Base-by-base conservation (phyloP, 2,888 invertebrate genomes). In the Platypus cylindrus region DNA sequence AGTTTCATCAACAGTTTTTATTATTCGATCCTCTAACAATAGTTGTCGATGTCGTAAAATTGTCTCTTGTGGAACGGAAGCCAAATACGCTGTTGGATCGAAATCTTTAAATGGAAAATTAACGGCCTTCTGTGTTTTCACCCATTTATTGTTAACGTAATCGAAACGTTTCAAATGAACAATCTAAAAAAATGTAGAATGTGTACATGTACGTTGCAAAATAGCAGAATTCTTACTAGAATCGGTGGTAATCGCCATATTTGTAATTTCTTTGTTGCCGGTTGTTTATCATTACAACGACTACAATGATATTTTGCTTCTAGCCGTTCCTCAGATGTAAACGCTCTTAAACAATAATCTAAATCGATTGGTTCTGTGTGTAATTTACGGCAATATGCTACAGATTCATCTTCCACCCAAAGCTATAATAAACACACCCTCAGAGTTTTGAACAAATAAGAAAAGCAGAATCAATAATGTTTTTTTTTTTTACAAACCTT, bases 81-180 rank as follows among this genome's bases (percentile, higher is more conserved):
- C 90, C 37, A 91, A 65, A 66, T 83, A 93, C 3, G 77, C 75
- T 1, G 86, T 81, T 0, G 89, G 89, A 55, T 90, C 86, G 58
- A 91, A 89, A 53, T 85, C 72, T 45, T 77, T 71, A 55, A 82
- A 77, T 1, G 90, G 89, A 57, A 90, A 90, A 55, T 86, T 81
- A 1, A 91, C 90, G 15, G 85, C 84, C 58, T 90, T 91, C 56
- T 89, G 89, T 0, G 90, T 91, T 58, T 93, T 93, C 15, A 91
- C 84, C 91, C 91, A 93, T 53, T 87, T 80, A 55, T 76, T 82
- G 63, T 86, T 84, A 34, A 87, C 78, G 58, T 75, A 86, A 59
- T 91, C 90, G 65, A 93, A 93, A 2, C 93, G 75, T 59, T 93
- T 93, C 45, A 93, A 64, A 58, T 93, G 91, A 33, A 93, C 74